Base-by-base conservation (phyloP, 2,113 vertebrate genomes). In the Petrocephalus microphthalmus region DNA sequence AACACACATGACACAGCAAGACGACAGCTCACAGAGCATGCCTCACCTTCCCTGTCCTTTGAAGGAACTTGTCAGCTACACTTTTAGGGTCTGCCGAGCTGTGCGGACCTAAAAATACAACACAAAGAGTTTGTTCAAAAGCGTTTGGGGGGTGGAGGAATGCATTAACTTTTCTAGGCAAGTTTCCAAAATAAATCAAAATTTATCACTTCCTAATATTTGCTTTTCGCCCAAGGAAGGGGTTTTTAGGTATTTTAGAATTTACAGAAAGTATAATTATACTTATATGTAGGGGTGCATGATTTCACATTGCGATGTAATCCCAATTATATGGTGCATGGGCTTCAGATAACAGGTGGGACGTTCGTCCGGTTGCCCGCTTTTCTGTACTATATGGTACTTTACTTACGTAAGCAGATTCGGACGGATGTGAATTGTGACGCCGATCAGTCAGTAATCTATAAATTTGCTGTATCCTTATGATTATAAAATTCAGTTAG, bases 1-100 rank as follows among this genome's bases (percentile, higher is more conserved):
- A 29, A 60, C 33, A 11, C 71, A 37, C 33, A 37, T 19, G 10
- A 74, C 37, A 42, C 42, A 7, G 33, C 20, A 20, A 22, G 19
- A n/a, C 37, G 2, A 19, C 29, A 6, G 11, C 49, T 25, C 49
- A 53, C 49, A 7, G 13, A 89, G 85, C 5, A 88, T n/a, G 81
- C 45, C 92, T 94, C 94, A 99, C 98, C 96, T 99, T 98, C 86
- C 96, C 98, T 33, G 97, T 98, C 92, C 94, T 97, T 90, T 99
- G 98, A 89, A 96, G 94, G 1, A 90, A 91, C 84, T 93, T 95
- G 87, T 97, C 97, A 2, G 94, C 91, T 29, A 91, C 92, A 45
- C 92, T 57, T 64, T 88, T 92, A 33, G 91, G 51, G 81, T 84
- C 87, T 88, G 87, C 37, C 25, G 19, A 89, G 89, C 81, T 92